Evolutionary conservation across 2,113 vertebrate genomes (phyloP).

Genomic region (Gymnorhina tibicen): DNA sequence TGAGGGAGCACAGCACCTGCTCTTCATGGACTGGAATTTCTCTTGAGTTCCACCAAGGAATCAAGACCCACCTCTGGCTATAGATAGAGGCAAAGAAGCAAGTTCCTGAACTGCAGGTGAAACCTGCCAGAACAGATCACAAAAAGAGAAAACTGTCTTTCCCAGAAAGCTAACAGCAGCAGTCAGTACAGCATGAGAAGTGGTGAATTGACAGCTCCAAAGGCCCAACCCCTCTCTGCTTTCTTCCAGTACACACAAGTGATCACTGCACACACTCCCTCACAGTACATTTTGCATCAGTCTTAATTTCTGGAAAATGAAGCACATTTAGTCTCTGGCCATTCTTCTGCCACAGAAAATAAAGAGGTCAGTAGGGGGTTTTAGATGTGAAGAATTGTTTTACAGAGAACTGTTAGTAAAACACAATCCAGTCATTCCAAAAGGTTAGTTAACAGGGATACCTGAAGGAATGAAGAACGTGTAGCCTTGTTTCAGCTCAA

Average conservation of each 20-base stretch:
- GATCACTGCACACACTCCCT: background rate
- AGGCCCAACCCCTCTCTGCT: background rate
- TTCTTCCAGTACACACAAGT: background rate
- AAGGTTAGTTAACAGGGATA: conserved; percentile 37
- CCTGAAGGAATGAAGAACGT: conserved; percentile 98
- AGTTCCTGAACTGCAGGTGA: background rate
- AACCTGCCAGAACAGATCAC: background rate
- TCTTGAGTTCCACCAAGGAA: background rate
- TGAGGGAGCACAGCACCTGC: background rate
- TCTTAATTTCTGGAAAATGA: background rate
- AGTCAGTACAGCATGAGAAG: background rate
- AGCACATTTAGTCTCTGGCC: background rate
- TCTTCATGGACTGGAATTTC: background rate
- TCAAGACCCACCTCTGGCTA: background rate
- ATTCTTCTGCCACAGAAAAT: background rate
- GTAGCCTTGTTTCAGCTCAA: conserved; percentile 91
- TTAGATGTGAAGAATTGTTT: background rate
- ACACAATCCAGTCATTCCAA: background rate
- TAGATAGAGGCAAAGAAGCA: background rate
- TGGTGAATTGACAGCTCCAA: background rate
- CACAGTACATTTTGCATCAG: background rate
- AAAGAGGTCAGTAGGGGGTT: background rate
- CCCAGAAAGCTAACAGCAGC: background rate
- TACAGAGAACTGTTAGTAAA: background rate
- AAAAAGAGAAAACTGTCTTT: background rate